Base-by-base conservation (phyloP, 1,140 invertebrate genomes). In the Teleopsis dalmanni region DNA sequence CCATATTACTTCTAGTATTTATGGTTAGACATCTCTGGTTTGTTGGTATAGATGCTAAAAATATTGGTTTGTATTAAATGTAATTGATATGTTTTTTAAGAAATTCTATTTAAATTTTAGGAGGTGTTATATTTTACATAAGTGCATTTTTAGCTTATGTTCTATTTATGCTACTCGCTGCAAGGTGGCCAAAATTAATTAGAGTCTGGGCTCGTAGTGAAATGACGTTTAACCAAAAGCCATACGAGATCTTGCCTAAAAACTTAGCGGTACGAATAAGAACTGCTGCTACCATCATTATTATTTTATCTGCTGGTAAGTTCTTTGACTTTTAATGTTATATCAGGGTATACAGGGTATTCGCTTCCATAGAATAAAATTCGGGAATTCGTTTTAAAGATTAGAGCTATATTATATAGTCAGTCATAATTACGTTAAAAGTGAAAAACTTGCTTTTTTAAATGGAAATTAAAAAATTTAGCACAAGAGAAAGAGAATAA, bases 21-120 rank as follows among this genome's bases (percentile, higher is more conserved):
- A 62, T 53, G 49, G 7, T 69, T 0, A 59, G 45, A 29, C 53
- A 55, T 22, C 50, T 68, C 26, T 5, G 58, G 1, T 43, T 43
- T 19, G 54, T 65, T 51, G 62, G 62, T 10, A 50, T 69, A 3
- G 59, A 57, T 27, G 57, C 65, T 3, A 69, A 68, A 42, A 68
- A 68, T 48, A 57, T 64, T 26, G 62, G 65, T 68, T 13, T 49
- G 58, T 45, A 1, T 5, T 43, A 26, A 37, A 2, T 27, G n/a
- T 23, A 25, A 9, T 10, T 19, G 14, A 23, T 26, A 7, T 13
- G 1, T 37, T 7, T 14, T 11, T 16, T 16, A 18, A 10, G n/a
- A 23, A 40, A 4, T n/a, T 1, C 7, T 29, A 13, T 35, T 42
- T 10, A 38, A 40, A 19, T 27, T 14, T 4, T 9, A 68, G 65